Percentiles rank a stretch among this genome's conserved stretches.
Evolutionary conservation across 2,113 vertebrate species (phyloP).

Genomic region (Sebastes fasciatus): DNA sequence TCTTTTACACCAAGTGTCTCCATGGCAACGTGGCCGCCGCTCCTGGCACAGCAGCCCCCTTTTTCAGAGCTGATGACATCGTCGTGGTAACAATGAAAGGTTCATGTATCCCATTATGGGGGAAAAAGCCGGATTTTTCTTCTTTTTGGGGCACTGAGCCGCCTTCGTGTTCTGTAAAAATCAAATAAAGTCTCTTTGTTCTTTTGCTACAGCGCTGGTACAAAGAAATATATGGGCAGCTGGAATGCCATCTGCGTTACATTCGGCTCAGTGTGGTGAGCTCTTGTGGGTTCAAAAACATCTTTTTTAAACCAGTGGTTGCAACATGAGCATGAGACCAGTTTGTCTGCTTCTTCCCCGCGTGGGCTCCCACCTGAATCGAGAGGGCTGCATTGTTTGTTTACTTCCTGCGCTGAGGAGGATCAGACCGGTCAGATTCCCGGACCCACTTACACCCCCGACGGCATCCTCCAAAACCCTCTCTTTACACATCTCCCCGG

Average conservation of each 20-base stretch:
- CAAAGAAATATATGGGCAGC: not conserved
- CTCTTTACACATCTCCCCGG: not conserved
- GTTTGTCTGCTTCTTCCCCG: not conserved
- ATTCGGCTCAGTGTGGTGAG: constrained; percentile 3
- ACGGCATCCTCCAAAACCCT: constrained; percentile 24
- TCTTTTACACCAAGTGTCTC: constrained; percentile 65
- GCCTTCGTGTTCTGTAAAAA: constrained; percentile 21
- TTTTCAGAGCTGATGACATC: constrained; percentile 71
- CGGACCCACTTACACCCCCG: not conserved
- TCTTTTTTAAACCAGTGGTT: not conserved
- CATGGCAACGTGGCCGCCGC: constrained; percentile 67
- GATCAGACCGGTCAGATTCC: not conserved
- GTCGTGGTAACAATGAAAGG: constrained; percentile 70
- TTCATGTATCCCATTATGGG: constrained; percentile 38
- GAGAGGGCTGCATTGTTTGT: constrained; percentile 19
- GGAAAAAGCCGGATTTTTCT: not conserved
- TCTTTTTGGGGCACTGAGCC: not conserved
- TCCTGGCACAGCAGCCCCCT: constrained; percentile 61
- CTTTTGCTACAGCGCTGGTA: not conserved
- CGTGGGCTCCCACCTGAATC: not conserved
- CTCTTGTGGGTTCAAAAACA: not conserved
- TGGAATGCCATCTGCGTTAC: constrained; percentile 32
- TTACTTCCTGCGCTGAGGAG: constrained; percentile 8
- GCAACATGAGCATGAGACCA: not conserved
- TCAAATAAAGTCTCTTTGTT: constrained; percentile 1